Evolutionary conservation across 2,888 invertebrate genomes (phyloP).

Genomic region (Coleophora flavipennella): DNA sequence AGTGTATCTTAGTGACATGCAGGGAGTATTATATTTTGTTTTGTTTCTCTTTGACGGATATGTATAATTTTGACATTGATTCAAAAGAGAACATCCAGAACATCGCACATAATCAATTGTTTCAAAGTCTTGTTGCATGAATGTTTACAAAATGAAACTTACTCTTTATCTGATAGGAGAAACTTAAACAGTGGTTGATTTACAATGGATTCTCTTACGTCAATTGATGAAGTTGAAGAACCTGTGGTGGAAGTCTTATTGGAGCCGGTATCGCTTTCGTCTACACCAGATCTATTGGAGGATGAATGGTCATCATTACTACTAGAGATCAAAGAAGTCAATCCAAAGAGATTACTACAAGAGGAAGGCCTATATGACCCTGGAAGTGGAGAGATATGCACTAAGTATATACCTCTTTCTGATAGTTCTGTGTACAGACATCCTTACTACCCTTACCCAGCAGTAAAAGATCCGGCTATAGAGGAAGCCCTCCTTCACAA

Average conservation of each 20-base stretch:
- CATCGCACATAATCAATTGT: no score
- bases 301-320: conserved; percentile 24
- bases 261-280: background rate
- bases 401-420: conserved; percentile 22
- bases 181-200: no score
- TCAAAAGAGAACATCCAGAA: no score
- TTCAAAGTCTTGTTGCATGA: background rate
- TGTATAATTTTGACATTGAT: no score
- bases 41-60: no score
- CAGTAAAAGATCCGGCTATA: conserved; percentile 31
- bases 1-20: no score
- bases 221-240: background rate
- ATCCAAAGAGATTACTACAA: conserved; percentile 14
- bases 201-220: no score
- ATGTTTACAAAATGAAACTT: no score
- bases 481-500: conserved; percentile 22
- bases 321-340: conserved; percentile 13
- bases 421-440: conserved; percentile 22
- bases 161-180: background rate
- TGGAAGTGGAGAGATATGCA: conserved; percentile 24
- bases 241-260: background rate
- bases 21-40: no score
- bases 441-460: conserved; percentile 27
- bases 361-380: conserved; percentile 19
- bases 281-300: conserved; percentile 17